Evolutionary conservation across 1,140 invertebrate genomes (phyloP), one percentile per base, ranked within the genome.

Genomic region (Lordiphosa stackelbergi): DNA sequence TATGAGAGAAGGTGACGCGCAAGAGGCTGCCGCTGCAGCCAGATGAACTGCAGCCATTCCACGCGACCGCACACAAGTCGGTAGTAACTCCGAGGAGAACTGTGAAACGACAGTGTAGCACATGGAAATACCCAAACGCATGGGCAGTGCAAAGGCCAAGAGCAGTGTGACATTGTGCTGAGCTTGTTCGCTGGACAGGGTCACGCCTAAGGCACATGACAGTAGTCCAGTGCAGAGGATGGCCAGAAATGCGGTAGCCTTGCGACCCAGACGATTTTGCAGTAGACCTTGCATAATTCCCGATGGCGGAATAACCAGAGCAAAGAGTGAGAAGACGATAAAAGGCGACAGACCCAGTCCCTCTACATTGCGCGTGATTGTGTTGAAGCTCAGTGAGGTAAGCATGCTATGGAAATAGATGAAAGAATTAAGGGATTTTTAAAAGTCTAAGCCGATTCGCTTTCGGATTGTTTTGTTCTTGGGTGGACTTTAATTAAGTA

Each of bases 321-420:
- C 75, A 19, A 79, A 79, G 0, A 79, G 46, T n/a, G 75, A 79
- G 47, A 79, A 79, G n/a, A 79, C 72, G 55, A 79, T 75, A 69
- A 79, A 79, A 6, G 75, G 75, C 10, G 75, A 79, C 12, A 79
- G 49, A 0, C 75, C 77, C 34, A 79, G 11, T 0, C 75, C 77
- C 63, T 79, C 75, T 28, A 79, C 75, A 31, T 79, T 79, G 4
- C 75, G 56, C 1, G 75, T 61, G 19, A 79, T 79, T 7, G 75
- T 79, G 16, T 79, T 79, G 9, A 79, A 79, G 59, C 66, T 71
- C 28, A 79, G 16, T 3, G 77, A 71, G 5, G 59, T 68, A 46
- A 79, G 11, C 75, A 79, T 79, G 56, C 75, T 79, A 88, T 37
- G 31, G 6, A 61, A 5, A 24, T 4, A 19, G 4, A 16, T 7